Evolutionary conservation across 2,797 vertebrate species (phyloP).

Genomic region (Trachurus trachurus): DNA sequence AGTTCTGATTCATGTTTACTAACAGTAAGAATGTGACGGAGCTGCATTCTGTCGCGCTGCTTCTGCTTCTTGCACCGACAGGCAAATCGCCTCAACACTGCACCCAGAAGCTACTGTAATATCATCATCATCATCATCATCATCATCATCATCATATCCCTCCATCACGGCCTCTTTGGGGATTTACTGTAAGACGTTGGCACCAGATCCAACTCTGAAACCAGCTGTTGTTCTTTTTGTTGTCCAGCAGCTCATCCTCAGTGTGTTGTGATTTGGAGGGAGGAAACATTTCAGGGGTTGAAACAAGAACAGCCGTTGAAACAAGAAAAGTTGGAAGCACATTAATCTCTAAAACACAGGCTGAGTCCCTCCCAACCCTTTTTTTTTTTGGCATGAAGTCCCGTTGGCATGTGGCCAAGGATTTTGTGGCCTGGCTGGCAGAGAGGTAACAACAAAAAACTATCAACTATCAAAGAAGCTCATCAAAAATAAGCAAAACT

Average conservation of each 20-base stretch:
- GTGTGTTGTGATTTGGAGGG: too few species aligned
- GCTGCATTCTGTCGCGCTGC: slow-evolving; percentile 67
- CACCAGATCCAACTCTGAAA: background rate
- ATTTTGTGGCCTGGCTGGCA: background rate
- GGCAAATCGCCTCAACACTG: background rate
- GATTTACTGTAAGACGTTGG: background rate
- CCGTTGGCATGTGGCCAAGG: background rate
- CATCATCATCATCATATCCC: background rate
- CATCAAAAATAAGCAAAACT: background rate
- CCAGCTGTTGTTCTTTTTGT: too few species aligned
- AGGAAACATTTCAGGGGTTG: background rate
- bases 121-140: too few species aligned
- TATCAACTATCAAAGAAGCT: too few species aligned
- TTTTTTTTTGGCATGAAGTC: background rate
- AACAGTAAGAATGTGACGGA: slow-evolving; percentile 67
- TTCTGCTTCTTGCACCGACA: slow-evolving; percentile 23
- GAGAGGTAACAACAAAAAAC: background rate
- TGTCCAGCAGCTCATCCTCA: too few species aligned
- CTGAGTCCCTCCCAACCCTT: background rate
- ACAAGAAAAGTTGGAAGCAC: background rate
- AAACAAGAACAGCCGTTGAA: background rate
- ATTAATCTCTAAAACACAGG: background rate
- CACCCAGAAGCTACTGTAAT: rapidly evolving
- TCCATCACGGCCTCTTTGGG: background rate
- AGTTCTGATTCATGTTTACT: slow-evolving; percentile 32